Base-by-base conservation (phyloP, 1,140 invertebrate genomes). In the Gryllus bimaculatus region DNA sequence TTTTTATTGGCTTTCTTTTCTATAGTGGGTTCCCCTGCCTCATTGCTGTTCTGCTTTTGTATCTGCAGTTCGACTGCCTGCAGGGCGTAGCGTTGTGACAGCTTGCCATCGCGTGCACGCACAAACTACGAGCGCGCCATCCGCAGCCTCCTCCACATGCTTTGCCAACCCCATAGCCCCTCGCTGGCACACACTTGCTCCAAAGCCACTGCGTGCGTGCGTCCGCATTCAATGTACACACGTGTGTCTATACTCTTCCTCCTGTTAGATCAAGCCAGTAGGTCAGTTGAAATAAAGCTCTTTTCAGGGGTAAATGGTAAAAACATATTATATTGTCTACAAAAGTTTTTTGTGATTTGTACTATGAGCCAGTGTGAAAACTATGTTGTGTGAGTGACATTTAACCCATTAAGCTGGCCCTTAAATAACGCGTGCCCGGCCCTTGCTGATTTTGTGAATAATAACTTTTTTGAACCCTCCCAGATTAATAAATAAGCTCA, bases 41-140 rank as follows among this genome's bases (percentile, higher is more conserved):
- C 21, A 6, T n/a, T 12, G 26, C 47, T 18, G 76, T 80, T 75
- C 26, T 39, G 21, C 15, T 79, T 76, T 47, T 48, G 79, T 78
- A 77, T 78, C 81, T 85, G 8, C 84, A 88, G 86, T 48, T 77
- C 79, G 8, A 78, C 78, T 10, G 78, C n/a, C 73, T n/a, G 66
- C 21, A n/a, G 78, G 78, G 18, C 89, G 94, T 75, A 94, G 81
- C 89, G 93, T 73, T 94, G 92, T 84, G 94, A 94, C 83, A 94
- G 92, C 84, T 90, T 94, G 86, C 93, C 92, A 18, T 91, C 91
- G 1, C 86, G 92, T 12, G 89, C 92, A 26, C 87, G 91, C 77
- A 91, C 89, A n/a, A 5, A 88, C 87, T 15, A 91, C 83, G 91
- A 92, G n/a, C n/a, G 82, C 88, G 89, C 76, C 84, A 76, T 81